Evolutionary conservation across 1,140 invertebrate species (phyloP), one percentile per base, ranked within the genome.

Genomic region (Drosophila tsacasi): DNA sequence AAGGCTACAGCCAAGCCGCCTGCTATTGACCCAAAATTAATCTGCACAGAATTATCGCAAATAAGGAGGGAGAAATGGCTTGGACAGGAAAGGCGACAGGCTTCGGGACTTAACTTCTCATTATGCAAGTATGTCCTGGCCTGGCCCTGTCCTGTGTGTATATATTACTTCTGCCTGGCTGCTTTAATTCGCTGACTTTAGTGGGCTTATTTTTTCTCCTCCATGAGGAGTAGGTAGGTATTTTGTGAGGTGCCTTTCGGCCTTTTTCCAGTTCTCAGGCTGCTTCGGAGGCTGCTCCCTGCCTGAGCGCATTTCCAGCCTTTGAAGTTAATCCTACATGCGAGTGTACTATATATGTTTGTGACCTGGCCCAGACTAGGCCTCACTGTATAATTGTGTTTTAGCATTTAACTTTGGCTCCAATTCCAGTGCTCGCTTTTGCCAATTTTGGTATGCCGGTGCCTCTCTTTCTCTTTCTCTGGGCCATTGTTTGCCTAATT

Each of bases 331-430:
- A 90, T 90, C 85, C 81, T 76, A 82, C 82, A 81, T 79, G 67
- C 73, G 77, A 79, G 76, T 60, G 76, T 60, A 10, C 47, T 49
- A 79, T 68, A 63, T 60, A 79, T 60, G 76, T 37, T 68, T 30
- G 59, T 65, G 44, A 40, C 46, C 81, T 47, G 72, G 63, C 72
- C 76, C 55, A 52, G 72, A 80, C 79, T 62, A 65, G 79, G 52
- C 52, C 52, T 37, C 77, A 68, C 72, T 69, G 79, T 81, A 87
- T 87, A 87, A 87, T 87, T 87, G 84, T 83, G 78, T 87, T 87
- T 87, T 87, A 87, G 84, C 84, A 87, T 87, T 87, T 87, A 87
- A 87, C 84, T 87, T 87, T 87, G 84, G 84, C 83, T 83, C 67
- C 82, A 68, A 47, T 25, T 55, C 39, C 30, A 64, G 23, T 60